Evolutionary conservation across 2,888 invertebrate species (phyloP).

Genomic region (Polydrusus pterygomalis): DNA sequence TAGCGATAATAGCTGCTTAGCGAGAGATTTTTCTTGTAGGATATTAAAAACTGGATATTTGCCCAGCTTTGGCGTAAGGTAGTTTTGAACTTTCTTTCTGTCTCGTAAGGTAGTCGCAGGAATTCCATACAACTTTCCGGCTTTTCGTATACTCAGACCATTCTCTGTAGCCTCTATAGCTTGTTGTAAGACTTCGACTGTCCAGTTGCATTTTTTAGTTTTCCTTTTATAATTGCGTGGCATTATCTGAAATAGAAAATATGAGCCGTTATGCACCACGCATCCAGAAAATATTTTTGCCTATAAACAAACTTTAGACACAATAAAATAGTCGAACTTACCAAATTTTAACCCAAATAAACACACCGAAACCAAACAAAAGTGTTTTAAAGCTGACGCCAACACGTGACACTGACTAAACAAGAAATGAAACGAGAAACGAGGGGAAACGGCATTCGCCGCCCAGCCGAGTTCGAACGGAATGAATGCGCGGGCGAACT

Average conservation of each 20-base stretch:
- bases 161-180: background rate
- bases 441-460: too few relatives aligned
- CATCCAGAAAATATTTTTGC: too few relatives aligned
- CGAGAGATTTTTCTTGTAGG: background rate
- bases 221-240: conserved; percentile 1
- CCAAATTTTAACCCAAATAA: too few relatives aligned
- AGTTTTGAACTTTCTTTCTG: background rate
- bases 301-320: too few relatives aligned
- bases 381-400: too few relatives aligned
- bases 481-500: too few relatives aligned
- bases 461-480: too few relatives aligned
- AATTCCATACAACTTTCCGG: background rate
- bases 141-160: background rate
- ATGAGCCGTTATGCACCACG: too few relatives aligned
- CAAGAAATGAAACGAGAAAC: too few relatives aligned
- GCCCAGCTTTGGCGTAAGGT: background rate
- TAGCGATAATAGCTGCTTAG: background rate
- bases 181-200: background rate
- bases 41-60: background rate
- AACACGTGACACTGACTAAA: too few relatives aligned
- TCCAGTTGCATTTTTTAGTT: background rate
- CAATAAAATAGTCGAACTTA: too few relatives aligned
- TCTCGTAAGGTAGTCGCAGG: background rate
- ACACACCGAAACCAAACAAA: too few relatives aligned
- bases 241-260: background rate